Conservation (phyloP, 2,113 vertebrate species). For the Trematomus loennbergii region DNA sequence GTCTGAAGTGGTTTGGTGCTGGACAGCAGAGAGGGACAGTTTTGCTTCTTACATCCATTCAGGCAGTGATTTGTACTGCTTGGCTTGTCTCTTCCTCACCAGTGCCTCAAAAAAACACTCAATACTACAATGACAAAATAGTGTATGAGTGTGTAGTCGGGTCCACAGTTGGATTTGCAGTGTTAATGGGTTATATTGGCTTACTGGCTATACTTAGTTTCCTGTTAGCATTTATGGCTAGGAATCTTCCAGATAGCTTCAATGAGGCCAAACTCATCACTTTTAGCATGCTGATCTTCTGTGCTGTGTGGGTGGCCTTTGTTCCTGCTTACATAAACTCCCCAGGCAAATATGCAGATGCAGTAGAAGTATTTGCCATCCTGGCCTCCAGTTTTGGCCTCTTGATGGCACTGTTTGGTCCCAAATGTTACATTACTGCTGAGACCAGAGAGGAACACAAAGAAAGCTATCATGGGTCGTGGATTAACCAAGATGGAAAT, state of each 20-base stretch:
- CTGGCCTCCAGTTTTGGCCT: conserved; percentile 83
- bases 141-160: conserved; percentile 78
- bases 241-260: conserved; percentile 80
- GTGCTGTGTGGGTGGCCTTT: no score
- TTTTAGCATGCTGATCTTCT: conserved; percentile 83
- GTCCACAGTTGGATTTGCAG: conserved; percentile 69
- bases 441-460: conserved; percentile 80
- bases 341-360: conserved; percentile 78
- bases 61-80: conserved; percentile 65
- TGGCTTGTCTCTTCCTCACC: conserved; percentile 64
- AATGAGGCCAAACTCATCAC: conserved; percentile 79
- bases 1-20: conserved; percentile 67
- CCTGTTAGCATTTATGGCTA: conserved; percentile 77
- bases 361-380: conserved; percentile 82
- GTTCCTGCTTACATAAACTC: conserved; percentile 81
- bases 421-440: conserved; percentile 84
- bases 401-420: conserved; percentile 76
- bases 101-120: conserved; percentile 65
- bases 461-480: conserved; percentile 72
- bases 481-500: background rate
- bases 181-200: conserved; percentile 76
- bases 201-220: conserved; percentile 76
- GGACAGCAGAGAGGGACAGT: conserved; percentile 73
- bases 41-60: conserved; percentile 57
- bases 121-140: conserved; percentile 69